These are phyloP conservation scores for Cyphomyrus plagiostoma DNA, from an alignment of 2,113 vertebrate species.

Conservation along the genomic window DNA sequence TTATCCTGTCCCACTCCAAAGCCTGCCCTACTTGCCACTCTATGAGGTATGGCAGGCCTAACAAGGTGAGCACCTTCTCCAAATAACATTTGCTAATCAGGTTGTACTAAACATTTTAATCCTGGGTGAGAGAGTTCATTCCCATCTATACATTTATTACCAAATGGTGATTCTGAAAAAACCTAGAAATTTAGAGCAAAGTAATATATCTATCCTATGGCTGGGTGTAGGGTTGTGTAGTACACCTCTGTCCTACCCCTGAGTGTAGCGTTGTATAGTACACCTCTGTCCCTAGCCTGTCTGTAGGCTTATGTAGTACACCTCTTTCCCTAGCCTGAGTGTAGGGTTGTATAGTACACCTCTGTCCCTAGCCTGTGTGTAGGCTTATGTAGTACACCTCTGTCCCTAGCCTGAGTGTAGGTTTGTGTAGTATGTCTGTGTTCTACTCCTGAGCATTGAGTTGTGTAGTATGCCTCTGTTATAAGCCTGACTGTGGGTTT, in stretches of 20 bases:
- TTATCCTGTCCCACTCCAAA: not conserved
- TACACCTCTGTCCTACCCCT: not conserved
- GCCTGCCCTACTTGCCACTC: not conserved
- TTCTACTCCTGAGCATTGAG: not conserved
- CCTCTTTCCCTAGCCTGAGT: not conserved
- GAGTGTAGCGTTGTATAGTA: not conserved
- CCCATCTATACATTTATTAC: not conserved
- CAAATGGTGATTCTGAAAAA: not conserved
- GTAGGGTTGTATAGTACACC: not conserved
- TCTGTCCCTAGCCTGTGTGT: no score
- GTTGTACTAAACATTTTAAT: not conserved
- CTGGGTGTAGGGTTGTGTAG: not conserved
- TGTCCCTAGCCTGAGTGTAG: not conserved
- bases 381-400: not conserved
- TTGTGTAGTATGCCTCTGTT: not conserved
- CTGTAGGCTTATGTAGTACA: no score
- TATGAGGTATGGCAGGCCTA: not conserved
- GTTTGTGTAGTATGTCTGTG: not conserved
- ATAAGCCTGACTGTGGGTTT: not conserved
- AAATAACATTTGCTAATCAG: not conserved
- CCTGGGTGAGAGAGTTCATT: not conserved
- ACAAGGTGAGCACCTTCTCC: not conserved
- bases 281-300: not conserved
- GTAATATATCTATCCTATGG: not conserved
- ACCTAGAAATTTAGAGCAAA: not conserved